Evolutionary conservation across 1,140 invertebrate species (phyloP), one percentile per base, ranked within the genome.

Genomic region (Dinoponera quadriceps): DNA sequence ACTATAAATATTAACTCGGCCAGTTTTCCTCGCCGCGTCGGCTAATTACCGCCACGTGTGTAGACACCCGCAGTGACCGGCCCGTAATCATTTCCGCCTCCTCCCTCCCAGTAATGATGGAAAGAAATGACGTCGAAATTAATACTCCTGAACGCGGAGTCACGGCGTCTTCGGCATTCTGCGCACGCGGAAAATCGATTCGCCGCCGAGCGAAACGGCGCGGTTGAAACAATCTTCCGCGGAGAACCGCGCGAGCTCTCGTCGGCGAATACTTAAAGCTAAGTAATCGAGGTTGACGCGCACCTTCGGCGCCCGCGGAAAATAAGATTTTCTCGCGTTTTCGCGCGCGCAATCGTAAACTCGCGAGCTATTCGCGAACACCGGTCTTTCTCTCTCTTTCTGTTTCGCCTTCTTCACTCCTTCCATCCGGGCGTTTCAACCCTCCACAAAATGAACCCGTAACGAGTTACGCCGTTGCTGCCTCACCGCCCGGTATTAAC

Each of bases 401-500:
- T 18, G 2, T 25, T 16, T 29, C 22, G 27, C 57, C 44, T 7
- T 33, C 16, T n/a, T 27, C 54, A 11, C 27, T 25, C 25, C 3
- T 16, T 51, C 18, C 55, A n/a, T 38, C 73, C 62, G 13, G 18
- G 44, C 69, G n/a, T 29, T 59, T 33, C 57, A 48, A 66, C 51
- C 9, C 57, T 62, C 25, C 63, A 69, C 66, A 82, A 85, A 91
- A 89, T 86, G 74, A 91, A 90, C 80, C 82, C 54, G 57, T 88
- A 90, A 90, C 81, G 89, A 91, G 84, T 87, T 85, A 82, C 72
- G 48, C 75, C 81, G 82, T 78, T 87, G 84, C 77, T 68, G 71
- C 74, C 83, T 83, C 16, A 73, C 49, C 63, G 48, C 63, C 59
- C 72, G 68, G 86, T 90, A 91, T 90, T 91, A 92, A 90, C 88